Conservation (phyloP, 2,797 vertebrate genomes). For the Artibeus jamaicensis region DNA sequence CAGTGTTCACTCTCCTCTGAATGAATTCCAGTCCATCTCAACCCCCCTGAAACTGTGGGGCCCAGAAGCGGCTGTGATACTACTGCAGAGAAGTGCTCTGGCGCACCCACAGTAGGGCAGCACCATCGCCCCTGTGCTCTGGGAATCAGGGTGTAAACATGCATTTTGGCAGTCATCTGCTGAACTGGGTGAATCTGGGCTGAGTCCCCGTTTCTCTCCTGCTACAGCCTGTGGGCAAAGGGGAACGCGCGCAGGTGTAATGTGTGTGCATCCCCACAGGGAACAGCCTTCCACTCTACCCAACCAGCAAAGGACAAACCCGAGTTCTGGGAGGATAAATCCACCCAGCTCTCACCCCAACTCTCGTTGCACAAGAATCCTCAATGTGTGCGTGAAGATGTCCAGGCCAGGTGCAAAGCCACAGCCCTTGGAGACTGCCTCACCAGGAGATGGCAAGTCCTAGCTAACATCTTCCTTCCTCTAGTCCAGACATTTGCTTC, state of each 20-base stretch:
- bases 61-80: neutral
- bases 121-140: neutral
- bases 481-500: neutral
- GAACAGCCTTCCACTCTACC: neutral
- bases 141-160: constrained; percentile 2
- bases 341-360: neutral
- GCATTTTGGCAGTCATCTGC: constrained; percentile 50
- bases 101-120: neutral
- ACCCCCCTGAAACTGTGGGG: neutral
- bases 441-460: neutral
- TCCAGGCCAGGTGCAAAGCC: neutral
- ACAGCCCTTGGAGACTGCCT: neutral
- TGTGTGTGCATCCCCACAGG: neutral
- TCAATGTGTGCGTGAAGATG: neutral
- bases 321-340: neutral
- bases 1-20: neutral
- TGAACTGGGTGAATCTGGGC: constrained; percentile 18
- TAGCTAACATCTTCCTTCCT: neutral
- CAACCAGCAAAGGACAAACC: neutral
- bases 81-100: neutral
- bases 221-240: neutral
- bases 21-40: neutral
- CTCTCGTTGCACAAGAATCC: neutral
- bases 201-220: constrained; percentile 47
- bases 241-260: neutral